Evolutionary conservation across 2,797 vertebrate genomes (phyloP).

Genomic region (Coregonus sp.): DNA sequence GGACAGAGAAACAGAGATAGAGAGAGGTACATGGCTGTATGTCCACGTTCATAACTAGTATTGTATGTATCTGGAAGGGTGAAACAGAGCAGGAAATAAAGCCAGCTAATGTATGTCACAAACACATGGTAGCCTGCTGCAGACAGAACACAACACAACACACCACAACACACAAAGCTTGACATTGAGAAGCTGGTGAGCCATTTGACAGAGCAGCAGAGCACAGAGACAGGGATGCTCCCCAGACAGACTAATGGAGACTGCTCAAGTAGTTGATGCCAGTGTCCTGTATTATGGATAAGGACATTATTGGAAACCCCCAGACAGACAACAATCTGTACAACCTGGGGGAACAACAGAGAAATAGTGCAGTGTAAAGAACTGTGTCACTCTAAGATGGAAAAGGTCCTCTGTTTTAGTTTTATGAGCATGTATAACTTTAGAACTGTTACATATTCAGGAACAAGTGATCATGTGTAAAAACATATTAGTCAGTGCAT

Average conservation of each 20-base stretch:
- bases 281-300: slow-evolving; percentile 10
- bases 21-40: not conserved
- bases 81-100: not conserved
- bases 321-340: not conserved
- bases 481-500: not conserved
- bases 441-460: not conserved
- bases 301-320: slow-evolving; percentile 21
- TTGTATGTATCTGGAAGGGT: slow-evolving; percentile 1
- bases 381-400: no score
- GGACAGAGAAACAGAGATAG: not conserved
- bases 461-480: not conserved
- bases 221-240: slow-evolving; percentile 2
- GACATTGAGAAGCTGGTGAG: not conserved
- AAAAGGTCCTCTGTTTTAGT: no score
- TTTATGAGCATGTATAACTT: no score
- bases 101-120: not conserved
- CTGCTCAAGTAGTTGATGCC: not conserved
- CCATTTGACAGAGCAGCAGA: slow-evolving; percentile 20
- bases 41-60: not conserved
- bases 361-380: not conserved
- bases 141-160: not conserved
- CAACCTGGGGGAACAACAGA: slow-evolving; percentile 14
- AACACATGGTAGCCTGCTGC: not conserved
- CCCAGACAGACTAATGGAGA: slow-evolving; percentile 35
- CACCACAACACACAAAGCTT: not conserved